These are phyloP conservation scores for Taurulus bubalis DNA, from an alignment of 2,113 vertebrate species.

Conservation along the genomic window DNA sequence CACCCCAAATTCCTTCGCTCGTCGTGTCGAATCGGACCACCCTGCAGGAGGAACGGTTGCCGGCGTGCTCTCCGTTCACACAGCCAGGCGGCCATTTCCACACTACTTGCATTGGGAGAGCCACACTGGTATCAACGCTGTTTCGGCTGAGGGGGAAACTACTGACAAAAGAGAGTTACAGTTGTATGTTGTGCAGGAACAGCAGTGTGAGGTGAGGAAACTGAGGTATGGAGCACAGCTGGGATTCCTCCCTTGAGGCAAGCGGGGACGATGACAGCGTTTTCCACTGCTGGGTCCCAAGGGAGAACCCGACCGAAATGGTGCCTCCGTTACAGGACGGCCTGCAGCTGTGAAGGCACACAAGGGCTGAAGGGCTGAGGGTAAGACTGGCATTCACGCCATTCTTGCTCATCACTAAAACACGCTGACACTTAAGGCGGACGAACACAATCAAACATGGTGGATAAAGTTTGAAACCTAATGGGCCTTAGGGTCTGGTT, in stretches of 20 bases:
- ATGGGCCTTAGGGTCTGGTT: not conserved
- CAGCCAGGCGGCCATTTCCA: constrained; percentile 36
- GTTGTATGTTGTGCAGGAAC: constrained; percentile 22
- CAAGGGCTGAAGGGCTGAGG: constrained; percentile 31
- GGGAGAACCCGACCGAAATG: constrained; percentile 43
- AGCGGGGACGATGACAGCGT: no score
- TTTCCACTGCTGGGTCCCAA: constrained; percentile 31
- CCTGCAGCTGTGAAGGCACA: constrained; percentile 61
- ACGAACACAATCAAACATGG: constrained; percentile 2
- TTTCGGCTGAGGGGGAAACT: constrained; percentile 7
- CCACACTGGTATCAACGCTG: constrained; percentile 24
- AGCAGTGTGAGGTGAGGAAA: constrained; percentile 43
- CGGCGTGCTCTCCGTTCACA: constrained; percentile 28
- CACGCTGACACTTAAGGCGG: not conserved
- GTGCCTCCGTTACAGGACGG: constrained; percentile 50
- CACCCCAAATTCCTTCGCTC: constrained; percentile 47
- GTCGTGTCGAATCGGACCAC: constrained; percentile 70
- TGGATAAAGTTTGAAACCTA: not conserved
- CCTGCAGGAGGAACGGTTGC: constrained; percentile 48
- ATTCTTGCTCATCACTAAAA: constrained; percentile 57
- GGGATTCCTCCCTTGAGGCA: no score
- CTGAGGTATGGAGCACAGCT: constrained; percentile 63
- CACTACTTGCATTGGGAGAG: constrained; percentile 14
- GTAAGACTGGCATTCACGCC: constrained; percentile 45
- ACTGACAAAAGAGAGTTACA: constrained; percentile 38